Conservation (phyloP, 2,113 vertebrate genomes). For the Eretmochelys imbricata region DNA sequence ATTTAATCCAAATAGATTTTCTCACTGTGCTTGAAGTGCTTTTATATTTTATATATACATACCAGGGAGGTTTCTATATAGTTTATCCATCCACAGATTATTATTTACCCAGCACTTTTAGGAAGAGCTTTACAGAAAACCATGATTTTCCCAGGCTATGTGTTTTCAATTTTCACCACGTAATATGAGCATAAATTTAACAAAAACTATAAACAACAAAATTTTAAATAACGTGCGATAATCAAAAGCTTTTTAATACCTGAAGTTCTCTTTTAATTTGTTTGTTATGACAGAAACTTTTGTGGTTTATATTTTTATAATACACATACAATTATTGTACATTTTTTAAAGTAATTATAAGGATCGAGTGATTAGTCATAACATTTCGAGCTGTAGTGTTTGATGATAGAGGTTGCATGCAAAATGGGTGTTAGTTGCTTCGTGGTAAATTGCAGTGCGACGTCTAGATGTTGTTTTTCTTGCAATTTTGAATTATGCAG, state of each 20-base stretch:
- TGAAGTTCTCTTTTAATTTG: not conserved
- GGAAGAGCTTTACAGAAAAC: not conserved
- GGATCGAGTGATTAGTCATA: not conserved
- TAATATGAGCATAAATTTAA: not conserved
- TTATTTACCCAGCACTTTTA: not conserved
- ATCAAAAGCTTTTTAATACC: not conserved
- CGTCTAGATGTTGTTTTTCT: not conserved
- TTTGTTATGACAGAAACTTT: not conserved
- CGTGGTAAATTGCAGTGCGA: not conserved
- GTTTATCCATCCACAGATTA: not conserved
- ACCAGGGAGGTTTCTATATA: not conserved
- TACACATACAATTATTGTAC: not conserved
- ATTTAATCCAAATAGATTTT: not conserved
- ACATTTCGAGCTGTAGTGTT: not conserved
- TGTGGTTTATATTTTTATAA: not conserved
- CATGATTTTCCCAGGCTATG: not conserved
- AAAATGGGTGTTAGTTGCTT: not conserved
- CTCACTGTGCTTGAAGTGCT: not conserved
- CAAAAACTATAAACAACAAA: not conserved
- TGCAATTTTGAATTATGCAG: not conserved
- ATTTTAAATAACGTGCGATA: not conserved
- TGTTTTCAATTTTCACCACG: not conserved
- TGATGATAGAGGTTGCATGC: not conserved
- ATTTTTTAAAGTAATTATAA: not conserved
- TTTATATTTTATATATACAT: not conserved